Evolutionary conservation across 2,888 invertebrate species (phyloP).

Genomic region (Metopia argyrocephala): DNA sequence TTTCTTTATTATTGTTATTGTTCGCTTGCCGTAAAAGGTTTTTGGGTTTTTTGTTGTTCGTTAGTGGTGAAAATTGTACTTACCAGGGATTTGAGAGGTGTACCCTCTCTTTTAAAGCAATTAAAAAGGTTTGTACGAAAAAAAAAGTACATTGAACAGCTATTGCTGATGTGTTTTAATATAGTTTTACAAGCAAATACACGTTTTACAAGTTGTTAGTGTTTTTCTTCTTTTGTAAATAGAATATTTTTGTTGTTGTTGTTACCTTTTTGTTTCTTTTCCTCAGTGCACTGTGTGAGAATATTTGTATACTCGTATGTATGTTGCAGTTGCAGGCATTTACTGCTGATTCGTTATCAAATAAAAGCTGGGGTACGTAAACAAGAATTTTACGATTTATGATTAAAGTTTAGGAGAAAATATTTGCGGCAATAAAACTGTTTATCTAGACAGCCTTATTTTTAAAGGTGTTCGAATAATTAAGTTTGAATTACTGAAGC

Average conservation of each 20-base stretch:
- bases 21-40: neutral
- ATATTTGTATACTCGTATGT: neutral
- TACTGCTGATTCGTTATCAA: too few species aligned
- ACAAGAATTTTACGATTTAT: too few species aligned
- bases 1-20: slow-evolving; percentile 1
- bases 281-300: neutral
- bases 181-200: slow-evolving; percentile 31
- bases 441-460: too few species aligned
- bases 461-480: too few species aligned
- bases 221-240: neutral
- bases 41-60: neutral
- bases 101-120: neutral
- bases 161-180: slow-evolving; percentile 4
- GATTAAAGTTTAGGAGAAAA: too few species aligned
- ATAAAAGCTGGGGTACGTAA: too few species aligned
- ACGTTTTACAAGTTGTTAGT: slow-evolving; percentile 50
- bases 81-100: neutral
- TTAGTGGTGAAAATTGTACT: neutral
- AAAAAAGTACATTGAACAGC: slow-evolving; percentile 41
- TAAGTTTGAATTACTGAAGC: too few species aligned
- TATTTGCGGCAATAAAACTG: too few species aligned
- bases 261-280: neutral
- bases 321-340: neutral
- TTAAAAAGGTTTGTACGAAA: neutral
- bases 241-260: neutral